Evolutionary conservation across 2,113 vertebrate genomes (phyloP).

Genomic region (Microcebus jonahi): DNA sequence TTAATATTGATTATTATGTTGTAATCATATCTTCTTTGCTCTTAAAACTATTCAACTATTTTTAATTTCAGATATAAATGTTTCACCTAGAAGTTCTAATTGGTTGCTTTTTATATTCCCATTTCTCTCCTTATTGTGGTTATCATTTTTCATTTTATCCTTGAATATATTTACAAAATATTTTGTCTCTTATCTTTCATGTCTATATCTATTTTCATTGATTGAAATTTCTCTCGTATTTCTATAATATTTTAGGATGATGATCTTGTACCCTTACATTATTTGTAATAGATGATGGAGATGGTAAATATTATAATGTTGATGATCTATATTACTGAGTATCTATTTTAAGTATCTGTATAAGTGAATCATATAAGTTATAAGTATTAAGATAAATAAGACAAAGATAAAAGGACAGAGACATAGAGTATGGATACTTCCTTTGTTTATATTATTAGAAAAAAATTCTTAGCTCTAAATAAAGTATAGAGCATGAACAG

Average conservation of each 20-base stretch:
- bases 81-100: neutral
- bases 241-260: neutral
- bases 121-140: neutral
- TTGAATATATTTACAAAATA: neutral
- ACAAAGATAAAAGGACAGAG: neutral
- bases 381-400: neutral
- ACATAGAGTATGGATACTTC: neutral
- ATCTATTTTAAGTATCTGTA: neutral
- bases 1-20: neutral
- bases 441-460: neutral
- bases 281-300: neutral
- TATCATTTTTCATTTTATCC: neutral
- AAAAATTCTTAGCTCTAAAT: neutral
- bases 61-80: neutral
- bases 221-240: neutral
- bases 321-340: neutral
- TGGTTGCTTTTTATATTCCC: neutral
- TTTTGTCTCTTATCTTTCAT: neutral
- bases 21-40: neutral
- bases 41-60: neutral
- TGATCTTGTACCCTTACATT: neutral
- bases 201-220: neutral
- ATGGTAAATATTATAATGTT: neutral
- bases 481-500: neutral
- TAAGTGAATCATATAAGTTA: neutral